Evolutionary conservation across 92 coral and sea anemone species (phyloP), one percentile per base, ranked within the genome.

Genomic region (Umimayanthus kanabou): DNA sequence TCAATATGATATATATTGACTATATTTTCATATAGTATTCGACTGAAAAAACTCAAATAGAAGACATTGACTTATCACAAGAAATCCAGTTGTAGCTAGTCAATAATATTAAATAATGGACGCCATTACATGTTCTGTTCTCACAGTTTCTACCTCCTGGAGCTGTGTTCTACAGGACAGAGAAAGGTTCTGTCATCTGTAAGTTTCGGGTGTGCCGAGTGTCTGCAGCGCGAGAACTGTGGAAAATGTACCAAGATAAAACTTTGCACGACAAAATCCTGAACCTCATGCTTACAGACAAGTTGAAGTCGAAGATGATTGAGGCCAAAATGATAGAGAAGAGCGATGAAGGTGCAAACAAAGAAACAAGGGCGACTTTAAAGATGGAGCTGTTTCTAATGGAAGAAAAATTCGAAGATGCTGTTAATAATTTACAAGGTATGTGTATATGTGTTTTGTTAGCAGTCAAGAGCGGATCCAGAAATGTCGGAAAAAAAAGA

Each of bases 181-280:
- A 74, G 30, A 90, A 89, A 33, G 95, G 94, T 9, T 94, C 97
- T 8, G 89, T 95, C 9, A 77, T 93, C 30, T 77, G 92, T 37
- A 83, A 93, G 70, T 95, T 97, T 45, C 92, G 99, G 13, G 88
- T 97, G 76, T 97, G 97, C n/a, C 89, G 93, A 47, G 94, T 90
- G n/a, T 85, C 89, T 5, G 98, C 98, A 1, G 95, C 97, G 5
- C 88, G 85, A 22, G 77, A 88, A 53, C 76, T 97, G 30, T 93
- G 98, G 99, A 79, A 91, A 43, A 92, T 93, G 94, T 95, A 91
- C 87, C 81, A 70, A 4, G 66, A 89, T 7, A 85, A 79, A 13
- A 43, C 70, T 13, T 88, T 97, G 23, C 87, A 88, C 28, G 49
- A 82, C 15, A 80, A 16, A 57, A 82, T 97, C 4, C 86, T 73